Percentiles rank a stretch among this genome's conserved stretches.
Conservation (phyloP, 1,140 invertebrate species). For the Drosophila pectinifera region DNA sequence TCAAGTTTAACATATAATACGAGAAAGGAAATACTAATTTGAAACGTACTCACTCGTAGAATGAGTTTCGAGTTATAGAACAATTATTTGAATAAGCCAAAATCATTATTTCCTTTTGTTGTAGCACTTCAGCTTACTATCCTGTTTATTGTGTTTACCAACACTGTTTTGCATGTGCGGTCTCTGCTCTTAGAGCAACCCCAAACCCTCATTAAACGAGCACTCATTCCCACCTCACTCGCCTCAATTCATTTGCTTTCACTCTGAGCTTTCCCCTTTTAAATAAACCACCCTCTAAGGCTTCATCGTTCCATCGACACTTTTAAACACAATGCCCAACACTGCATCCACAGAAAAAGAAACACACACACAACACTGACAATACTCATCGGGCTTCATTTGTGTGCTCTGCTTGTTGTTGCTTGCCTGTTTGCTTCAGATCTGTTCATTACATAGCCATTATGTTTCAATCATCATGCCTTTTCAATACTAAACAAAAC, state of each 20-base stretch:
- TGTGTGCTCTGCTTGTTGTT: slow-evolving; percentile 79
- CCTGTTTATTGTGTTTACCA: slow-evolving; percentile 27
- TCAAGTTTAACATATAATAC: neutral
- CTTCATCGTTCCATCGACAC: slow-evolving; percentile 14
- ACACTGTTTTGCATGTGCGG: slow-evolving; percentile 59
- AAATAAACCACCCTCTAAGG: slow-evolving; percentile 2
- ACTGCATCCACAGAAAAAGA: slow-evolving; percentile 16
- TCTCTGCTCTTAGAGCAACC: slow-evolving; percentile 28
- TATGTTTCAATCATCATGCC: slow-evolving; percentile 9
- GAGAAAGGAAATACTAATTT: too few species aligned
- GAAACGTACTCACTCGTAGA: neutral
- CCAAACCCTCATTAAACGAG: neutral
- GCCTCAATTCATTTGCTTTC: slow-evolving; percentile 34
- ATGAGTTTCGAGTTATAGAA: neutral
- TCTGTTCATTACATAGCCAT: slow-evolving; percentile 65
- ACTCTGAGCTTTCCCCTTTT: slow-evolving; percentile 2
- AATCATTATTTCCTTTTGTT: slow-evolving; percentile 10
- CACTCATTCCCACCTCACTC: slow-evolving; percentile 36
- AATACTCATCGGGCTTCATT: slow-evolving; percentile 45
- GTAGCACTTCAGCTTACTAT: slow-evolving; percentile 3
- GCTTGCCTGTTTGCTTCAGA: slow-evolving; percentile 81
- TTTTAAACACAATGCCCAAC: slow-evolving; percentile 17
- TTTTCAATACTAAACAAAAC: slow-evolving; percentile 37
- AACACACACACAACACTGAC: slow-evolving; percentile 14
- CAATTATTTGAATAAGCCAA: neutral